phyloP scores from a whole-genome alignment of 2,888 invertebrate genomes.

The Caenorhabditis sp. region DNA sequence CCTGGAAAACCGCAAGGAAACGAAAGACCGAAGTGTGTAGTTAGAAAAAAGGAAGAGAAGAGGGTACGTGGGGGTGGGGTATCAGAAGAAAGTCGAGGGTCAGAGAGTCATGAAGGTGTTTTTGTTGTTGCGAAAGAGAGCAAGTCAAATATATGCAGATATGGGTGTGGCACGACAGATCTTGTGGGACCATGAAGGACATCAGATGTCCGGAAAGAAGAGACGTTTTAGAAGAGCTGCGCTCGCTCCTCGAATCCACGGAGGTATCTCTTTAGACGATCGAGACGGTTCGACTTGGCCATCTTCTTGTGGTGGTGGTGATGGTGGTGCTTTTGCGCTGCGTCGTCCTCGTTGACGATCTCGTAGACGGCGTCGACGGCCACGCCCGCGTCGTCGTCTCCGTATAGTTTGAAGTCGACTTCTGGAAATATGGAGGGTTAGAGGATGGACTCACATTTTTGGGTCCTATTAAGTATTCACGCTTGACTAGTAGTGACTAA shows the following conservation, averaged over 20 bases:
- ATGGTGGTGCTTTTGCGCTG: constrained; percentile 32
- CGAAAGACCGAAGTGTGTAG: constrained; percentile 49
- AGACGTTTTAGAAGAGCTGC: constrained; percentile 1
- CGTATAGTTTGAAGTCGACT: constrained; percentile 42
- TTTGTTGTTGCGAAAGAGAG: no score
- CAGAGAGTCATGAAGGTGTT: no score
- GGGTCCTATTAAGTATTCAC: no score
- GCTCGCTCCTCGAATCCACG: constrained; percentile 13
- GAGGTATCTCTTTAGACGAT: constrained; percentile 43
- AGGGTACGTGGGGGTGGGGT: no score
- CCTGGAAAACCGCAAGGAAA: constrained; percentile 45
- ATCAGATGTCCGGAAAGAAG: background rate
- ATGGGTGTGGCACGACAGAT: background rate
- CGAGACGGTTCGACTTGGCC: constrained; percentile 47
- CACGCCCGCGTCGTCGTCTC: constrained; percentile 22
- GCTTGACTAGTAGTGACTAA: no score
- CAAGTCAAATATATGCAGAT: constrained; percentile 46
- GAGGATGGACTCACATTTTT: background rate
- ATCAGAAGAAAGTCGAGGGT: no score
- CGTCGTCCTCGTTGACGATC: constrained; percentile 13
- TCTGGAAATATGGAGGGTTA: constrained; percentile 21
- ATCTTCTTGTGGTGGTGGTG: constrained; percentile 58
- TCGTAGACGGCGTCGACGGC: constrained; percentile 48
- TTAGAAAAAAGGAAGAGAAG: constrained; percentile 13
- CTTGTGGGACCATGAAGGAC: no score